These are phyloP conservation scores for Pyrgus malvae DNA, from an alignment of 2,888 invertebrate genomes.

Conservation along the genomic window DNA sequence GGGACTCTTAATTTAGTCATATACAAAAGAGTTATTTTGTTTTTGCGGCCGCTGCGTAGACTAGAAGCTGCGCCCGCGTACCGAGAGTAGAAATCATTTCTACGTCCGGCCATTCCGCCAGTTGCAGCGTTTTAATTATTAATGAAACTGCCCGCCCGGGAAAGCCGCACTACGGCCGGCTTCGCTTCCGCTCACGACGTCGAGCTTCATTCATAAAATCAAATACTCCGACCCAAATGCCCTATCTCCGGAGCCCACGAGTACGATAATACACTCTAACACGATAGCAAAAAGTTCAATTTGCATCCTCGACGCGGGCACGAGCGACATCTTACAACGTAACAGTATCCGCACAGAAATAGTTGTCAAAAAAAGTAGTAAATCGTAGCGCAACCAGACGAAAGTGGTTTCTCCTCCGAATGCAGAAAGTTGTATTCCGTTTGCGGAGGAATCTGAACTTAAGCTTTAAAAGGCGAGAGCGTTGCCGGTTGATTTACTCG, in stretches of 20 bases:
- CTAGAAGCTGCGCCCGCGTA: slow-evolving; percentile 54
- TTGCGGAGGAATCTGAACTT: slow-evolving; percentile 61
- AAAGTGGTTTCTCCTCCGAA: slow-evolving; percentile 72
- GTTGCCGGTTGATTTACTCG: slow-evolving; percentile 75
- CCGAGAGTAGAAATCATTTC: slow-evolving; percentile 75
- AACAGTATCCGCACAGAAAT: slow-evolving; percentile 59
- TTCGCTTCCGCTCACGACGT: slow-evolving; percentile 77
- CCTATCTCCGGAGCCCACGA: slow-evolving; percentile 41
- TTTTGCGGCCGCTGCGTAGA: slow-evolving; percentile 30
- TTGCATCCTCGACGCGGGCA: slow-evolving; percentile 27
- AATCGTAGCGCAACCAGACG: slow-evolving; percentile 61
- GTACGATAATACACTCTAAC: slow-evolving; percentile 51
- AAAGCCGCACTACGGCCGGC: slow-evolving; percentile 79
- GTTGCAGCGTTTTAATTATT: slow-evolving; percentile 79
- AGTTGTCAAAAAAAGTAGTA: slow-evolving; percentile 74
- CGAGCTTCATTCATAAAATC: slow-evolving; percentile 80
- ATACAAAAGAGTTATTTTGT: slow-evolving; percentile 6
- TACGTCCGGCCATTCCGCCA: slow-evolving; percentile 76
- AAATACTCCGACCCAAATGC: slow-evolving; percentile 39
- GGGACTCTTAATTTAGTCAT: slow-evolving; percentile 19
- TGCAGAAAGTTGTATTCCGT: slow-evolving; percentile 77
- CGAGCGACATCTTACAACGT: slow-evolving; percentile 43
- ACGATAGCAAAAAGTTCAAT: slow-evolving; percentile 39
- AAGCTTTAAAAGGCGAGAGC: slow-evolving; percentile 54
- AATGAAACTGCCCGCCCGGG: slow-evolving; percentile 78